phyloP scores from a whole-genome alignment of 2,888 invertebrate genomes.

The Drosophila suboccidentalis region DNA sequence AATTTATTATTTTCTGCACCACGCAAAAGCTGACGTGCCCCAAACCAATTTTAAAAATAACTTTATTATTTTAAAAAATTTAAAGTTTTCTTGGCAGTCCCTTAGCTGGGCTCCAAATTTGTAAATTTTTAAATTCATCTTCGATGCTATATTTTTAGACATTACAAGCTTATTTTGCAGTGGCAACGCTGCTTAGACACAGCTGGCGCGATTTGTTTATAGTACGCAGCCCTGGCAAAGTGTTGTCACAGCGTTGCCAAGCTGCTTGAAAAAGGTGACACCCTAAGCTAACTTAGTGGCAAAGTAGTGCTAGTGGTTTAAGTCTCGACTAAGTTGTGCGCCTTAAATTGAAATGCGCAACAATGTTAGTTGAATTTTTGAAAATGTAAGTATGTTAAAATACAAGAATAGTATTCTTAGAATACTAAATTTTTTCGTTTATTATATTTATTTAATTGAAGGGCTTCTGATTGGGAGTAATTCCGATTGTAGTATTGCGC shows the following conservation, averaged over 20 bases:
- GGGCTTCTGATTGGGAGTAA: neutral
- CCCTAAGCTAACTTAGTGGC: constrained; percentile 4
- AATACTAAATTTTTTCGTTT: no score
- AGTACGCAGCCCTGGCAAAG: constrained; percentile 17
- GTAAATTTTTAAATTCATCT: no score
- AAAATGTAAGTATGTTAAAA: neutral
- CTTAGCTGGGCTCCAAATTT: no score
- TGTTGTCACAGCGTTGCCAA: constrained; percentile 27
- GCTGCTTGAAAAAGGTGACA: neutral
- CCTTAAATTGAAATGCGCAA: neutral
- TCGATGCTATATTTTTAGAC: no score
- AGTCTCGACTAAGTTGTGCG: neutral
- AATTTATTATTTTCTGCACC: no score
- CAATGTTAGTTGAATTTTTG: no score
- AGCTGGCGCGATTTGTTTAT: constrained; percentile 9
- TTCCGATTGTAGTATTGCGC: neutral
- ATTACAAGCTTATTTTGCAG: neutral
- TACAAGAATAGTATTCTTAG: no score
- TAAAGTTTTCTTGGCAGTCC: no score
- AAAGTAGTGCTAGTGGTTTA: neutral
- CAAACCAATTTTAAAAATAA: no score
- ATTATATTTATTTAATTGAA: neutral
- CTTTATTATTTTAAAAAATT: no score
- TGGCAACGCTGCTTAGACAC: constrained; percentile 26
- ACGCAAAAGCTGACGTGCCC: no score